phyloP scores from a whole-genome alignment of 2,888 invertebrate genomes.

The Helobdella robusta region DNA sequence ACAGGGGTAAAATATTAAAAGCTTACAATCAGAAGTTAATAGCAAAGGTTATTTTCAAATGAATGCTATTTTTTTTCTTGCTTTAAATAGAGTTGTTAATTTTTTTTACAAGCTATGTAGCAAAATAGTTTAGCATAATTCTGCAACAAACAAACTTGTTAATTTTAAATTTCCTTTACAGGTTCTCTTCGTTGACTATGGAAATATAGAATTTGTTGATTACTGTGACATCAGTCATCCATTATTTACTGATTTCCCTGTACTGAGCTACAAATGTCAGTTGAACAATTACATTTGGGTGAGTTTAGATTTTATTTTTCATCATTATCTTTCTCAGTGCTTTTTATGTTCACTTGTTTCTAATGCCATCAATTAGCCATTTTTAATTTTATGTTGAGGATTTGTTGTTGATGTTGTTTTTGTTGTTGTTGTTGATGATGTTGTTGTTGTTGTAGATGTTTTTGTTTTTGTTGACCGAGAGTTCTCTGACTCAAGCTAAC shows the following conservation, averaged over 20 bases:
- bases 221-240: conserved; percentile 32
- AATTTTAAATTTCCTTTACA: conserved; percentile 35
- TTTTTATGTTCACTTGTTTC: background rate
- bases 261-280: conserved; percentile 10
- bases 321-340: background rate
- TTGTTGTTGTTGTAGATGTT: too few relatives aligned
- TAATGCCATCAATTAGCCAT: too few relatives aligned
- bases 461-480: too few relatives aligned
- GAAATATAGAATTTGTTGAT: conserved; percentile 52
- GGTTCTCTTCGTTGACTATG: conserved; percentile 60
- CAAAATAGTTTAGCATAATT: too few relatives aligned
- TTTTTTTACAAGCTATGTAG: background rate
- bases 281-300: conserved; percentile 16
- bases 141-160: background rate
- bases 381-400: too few relatives aligned
- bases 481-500: too few relatives aligned
- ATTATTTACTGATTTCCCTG: conserved; percentile 18
- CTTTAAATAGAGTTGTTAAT: background rate
- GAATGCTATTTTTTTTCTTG: background rate
- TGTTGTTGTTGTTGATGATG: too few relatives aligned
- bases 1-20: conserved; percentile 5
- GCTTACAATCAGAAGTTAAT: background rate
- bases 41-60: background rate
- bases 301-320: background rate
- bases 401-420: too few relatives aligned